Evolutionary conservation across 2,113 vertebrate genomes (phyloP).

Genomic region (Lophura nycthemera): DNA sequence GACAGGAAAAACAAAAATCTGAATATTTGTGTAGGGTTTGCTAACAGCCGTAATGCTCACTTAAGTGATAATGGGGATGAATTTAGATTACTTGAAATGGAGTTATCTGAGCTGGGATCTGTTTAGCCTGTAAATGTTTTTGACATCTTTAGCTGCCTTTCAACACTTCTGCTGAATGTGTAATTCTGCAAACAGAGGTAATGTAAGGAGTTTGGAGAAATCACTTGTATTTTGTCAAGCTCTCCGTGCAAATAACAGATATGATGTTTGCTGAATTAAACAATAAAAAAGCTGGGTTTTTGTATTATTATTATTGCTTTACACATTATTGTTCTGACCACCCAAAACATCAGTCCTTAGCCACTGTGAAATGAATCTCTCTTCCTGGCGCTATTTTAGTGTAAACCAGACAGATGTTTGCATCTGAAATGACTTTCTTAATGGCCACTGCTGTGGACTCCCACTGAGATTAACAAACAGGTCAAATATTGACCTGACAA

Average conservation of each 20-base stretch:
- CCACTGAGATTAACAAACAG: not conserved
- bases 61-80: conserved; percentile 72
- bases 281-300: not conserved
- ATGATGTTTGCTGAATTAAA: not conserved
- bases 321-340: not conserved
- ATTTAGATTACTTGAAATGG: conserved; percentile 72
- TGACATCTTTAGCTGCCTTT: conserved; percentile 56
- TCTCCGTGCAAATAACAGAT: not conserved
- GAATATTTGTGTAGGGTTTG: conserved; percentile 80
- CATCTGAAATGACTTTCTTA: not conserved
- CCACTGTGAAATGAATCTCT: not conserved
- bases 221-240: not conserved
- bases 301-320: not conserved
- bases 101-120: conserved; percentile 64
- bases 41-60: conserved; percentile 65
- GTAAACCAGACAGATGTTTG: conserved; percentile 4
- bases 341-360: not conserved
- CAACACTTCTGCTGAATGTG: conserved; percentile 21
- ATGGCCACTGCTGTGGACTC: not conserved
- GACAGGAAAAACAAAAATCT: conserved; percentile 91
- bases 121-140: conserved; percentile 46
- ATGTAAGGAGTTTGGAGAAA: not conserved
- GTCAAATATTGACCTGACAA: not conserved
- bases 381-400: not conserved
- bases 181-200: conserved; percentile 29